phyloP scores from a whole-genome alignment of 2,113 vertebrate species.

The Seriola dumerili region DNA sequence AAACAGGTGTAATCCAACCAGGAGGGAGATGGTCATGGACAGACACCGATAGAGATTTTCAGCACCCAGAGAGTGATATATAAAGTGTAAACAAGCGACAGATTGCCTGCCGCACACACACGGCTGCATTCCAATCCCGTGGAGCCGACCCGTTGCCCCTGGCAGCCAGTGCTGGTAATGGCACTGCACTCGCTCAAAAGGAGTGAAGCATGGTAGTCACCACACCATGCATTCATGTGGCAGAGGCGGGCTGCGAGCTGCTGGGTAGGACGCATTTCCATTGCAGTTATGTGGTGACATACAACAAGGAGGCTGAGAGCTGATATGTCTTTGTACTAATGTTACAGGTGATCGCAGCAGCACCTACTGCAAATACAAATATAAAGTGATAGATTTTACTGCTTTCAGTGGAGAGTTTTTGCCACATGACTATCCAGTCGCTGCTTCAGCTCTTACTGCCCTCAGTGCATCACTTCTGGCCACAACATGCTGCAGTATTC shows the following conservation, averaged over 20 bases:
- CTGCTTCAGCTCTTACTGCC: not conserved
- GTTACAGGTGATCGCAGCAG: not conserved
- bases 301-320: not conserved
- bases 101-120: constrained; percentile 71
- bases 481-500: not conserved
- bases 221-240: constrained; percentile 30
- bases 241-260: constrained; percentile 8
- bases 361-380: not conserved
- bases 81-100: constrained; percentile 79
- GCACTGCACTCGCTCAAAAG: constrained; percentile 50
- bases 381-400: not conserved
- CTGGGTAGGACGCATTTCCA: not conserved
- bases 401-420: not conserved
- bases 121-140: constrained; percentile 64
- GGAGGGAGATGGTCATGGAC: constrained; percentile 57
- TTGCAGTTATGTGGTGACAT: not conserved
- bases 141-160: constrained; percentile 66
- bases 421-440: not conserved
- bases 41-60: constrained; percentile 67
- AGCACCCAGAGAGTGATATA: constrained; percentile 67
- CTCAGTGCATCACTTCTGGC: not conserved
- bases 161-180: constrained; percentile 68
- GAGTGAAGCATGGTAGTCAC: constrained; percentile 36
- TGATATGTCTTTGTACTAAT: not conserved
- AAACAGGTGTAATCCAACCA: constrained; percentile 56